Base-by-base conservation (phyloP, 2,113 vertebrate genomes). In the Nothoprocta perdicaria region DNA sequence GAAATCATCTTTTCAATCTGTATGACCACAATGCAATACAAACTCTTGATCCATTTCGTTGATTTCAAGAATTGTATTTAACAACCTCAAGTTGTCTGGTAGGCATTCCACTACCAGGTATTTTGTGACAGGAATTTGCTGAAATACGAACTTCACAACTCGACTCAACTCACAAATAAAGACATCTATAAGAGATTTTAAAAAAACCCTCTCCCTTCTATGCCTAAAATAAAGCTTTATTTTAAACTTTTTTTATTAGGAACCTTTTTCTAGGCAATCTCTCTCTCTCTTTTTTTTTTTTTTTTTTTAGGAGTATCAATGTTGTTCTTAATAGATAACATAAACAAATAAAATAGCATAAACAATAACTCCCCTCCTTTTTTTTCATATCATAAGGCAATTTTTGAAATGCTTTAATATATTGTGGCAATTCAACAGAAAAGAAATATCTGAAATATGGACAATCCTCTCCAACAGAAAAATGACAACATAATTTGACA, bases 1-100 rank as follows among this genome's bases (percentile, higher is more conserved):
- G 35, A 62, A 80, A 79, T 58, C 29, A 57, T 86, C n/a, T 73
- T 85, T 94, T 92, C 41, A 55, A 10, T 16, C 45, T 45, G 29
- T 79, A 89, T 10, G 41, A 85, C 23, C 23, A 77, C 29, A 57
- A 72, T 63, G 80, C 85, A 90, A 72, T 63, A 81, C 85, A 90
- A 91, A 82, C 38, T 55, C 46, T 80, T 91, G 19, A 63, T 29
- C 35, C 57, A 53, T 74, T 72, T 80, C 74, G 31, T 80, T 85
- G 24, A 60, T 79, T 73, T 87, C 83, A 84, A 74, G 89, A 35
- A 78, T 57, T 46, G 24, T 71, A 48, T 78, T 80, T 90, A 83
- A 88, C 18, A 11, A 62, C 27, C 9, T 29, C 14, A 71, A 57
- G 29, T 31, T 84, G 41, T 73, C 82, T 91, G 4, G 12, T 55